A percentile compares a stretch with the other conserved stretches of the same genome.
These are phyloP conservation scores for Epirrhoe tristata DNA, from an alignment of 2,888 invertebrate species.

Conservation along the genomic window DNA sequence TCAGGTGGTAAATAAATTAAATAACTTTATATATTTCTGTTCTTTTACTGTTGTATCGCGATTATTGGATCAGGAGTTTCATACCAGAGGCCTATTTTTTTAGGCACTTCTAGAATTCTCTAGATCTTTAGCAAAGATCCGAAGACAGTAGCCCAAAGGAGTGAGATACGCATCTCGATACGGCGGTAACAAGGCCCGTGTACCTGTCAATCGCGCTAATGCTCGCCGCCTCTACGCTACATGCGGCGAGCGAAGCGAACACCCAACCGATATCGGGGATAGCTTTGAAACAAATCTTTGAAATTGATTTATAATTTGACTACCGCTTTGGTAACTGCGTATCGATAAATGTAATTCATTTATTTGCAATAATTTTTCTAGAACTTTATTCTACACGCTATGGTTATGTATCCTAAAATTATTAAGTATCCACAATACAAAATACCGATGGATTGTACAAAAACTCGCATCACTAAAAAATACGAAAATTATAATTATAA, in stretches of 20 bases:
- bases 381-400: too few relatives aligned
- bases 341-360: not conserved
- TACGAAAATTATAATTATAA: too few relatives aligned
- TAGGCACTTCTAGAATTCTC: conserved; percentile 51
- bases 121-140: conserved; percentile 60
- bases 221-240: conserved; percentile 51
- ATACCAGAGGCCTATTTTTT: too few relatives aligned
- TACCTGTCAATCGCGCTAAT: conserved; percentile 82
- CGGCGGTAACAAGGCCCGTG: conserved; percentile 78
- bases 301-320: not conserved
- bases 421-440: too few relatives aligned
- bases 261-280: not conserved
- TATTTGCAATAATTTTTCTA: too few relatives aligned
- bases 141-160: conserved; percentile 78
- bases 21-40: not conserved
- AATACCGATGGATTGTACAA: too few relatives aligned
- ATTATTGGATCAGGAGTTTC: too few relatives aligned
- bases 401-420: too few relatives aligned
- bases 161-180: conserved; percentile 79
- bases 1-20: too few relatives aligned
- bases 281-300: not conserved
- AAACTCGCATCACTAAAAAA: too few relatives aligned
- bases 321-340: not conserved
- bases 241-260: conserved; percentile 14
- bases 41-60: too few relatives aligned